Evolutionary conservation across 2,797 vertebrate genomes (phyloP).

Genomic region (Lophotriccus pileatus): DNA sequence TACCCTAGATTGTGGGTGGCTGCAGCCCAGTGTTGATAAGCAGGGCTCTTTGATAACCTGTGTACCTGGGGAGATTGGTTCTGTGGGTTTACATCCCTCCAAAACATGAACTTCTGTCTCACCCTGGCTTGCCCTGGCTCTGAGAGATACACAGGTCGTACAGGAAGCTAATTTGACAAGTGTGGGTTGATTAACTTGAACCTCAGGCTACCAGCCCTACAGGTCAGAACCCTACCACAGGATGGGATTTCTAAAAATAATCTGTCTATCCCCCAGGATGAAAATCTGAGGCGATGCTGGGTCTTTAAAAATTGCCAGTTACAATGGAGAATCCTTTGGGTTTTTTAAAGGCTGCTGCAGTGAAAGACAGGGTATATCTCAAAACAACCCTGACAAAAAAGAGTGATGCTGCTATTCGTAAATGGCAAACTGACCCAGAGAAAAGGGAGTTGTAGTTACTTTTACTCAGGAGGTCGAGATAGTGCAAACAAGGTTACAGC

Average conservation of each 20-base stretch:
- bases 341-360: neutral
- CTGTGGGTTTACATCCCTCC: neutral
- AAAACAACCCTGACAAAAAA: neutral
- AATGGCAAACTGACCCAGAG: neutral
- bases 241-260: neutral
- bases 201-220: neutral
- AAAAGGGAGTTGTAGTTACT: neutral
- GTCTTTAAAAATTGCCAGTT: neutral
- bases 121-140: neutral
- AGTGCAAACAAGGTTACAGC: neutral
- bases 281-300: neutral
- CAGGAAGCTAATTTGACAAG: neutral
- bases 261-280: neutral
- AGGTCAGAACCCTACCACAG: neutral
- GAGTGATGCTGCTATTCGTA: neutral
- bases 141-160: neutral
- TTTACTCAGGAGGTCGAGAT: neutral
- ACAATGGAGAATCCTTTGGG: neutral
- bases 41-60: neutral
- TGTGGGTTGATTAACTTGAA: neutral
- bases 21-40: neutral
- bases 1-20: neutral
- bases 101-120: neutral
- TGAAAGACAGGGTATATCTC: neutral
- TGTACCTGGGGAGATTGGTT: neutral